Conservation (phyloP, 2,113 vertebrate genomes). For the Ailuropoda melanoleuca region DNA sequence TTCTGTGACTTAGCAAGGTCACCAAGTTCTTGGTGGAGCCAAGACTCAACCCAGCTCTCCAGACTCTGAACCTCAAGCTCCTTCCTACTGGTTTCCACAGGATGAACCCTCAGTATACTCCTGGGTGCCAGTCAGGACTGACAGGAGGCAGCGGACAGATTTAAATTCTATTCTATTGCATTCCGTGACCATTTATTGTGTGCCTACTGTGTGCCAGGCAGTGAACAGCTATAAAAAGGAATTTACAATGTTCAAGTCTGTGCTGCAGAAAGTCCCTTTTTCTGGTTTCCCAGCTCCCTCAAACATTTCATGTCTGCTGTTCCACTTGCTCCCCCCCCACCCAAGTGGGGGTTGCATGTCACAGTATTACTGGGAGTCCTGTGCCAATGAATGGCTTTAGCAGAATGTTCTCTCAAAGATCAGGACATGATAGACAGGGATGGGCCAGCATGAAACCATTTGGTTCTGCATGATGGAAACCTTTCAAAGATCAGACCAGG, state of each 20-base stretch:
- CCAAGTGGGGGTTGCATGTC: neutral
- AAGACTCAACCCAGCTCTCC: neutral
- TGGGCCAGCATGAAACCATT: neutral
- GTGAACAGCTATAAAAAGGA: constrained; percentile 43
- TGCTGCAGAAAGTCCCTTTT: constrained; percentile 6
- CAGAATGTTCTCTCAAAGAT: neutral
- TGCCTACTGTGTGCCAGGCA: constrained; percentile 29
- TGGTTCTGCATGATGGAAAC: neutral
- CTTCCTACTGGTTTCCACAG: neutral
- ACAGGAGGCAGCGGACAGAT: neutral
- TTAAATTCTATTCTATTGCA: neutral
- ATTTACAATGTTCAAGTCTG: neutral
- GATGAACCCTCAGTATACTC: neutral
- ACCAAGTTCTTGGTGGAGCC: neutral
- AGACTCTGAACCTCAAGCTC: neutral
- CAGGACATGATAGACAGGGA: neutral
- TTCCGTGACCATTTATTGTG: neutral
- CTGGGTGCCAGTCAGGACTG: neutral
- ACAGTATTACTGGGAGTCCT: neutral
- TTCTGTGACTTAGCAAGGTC: neutral
- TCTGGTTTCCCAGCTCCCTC: neutral
- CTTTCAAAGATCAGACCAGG: neutral
- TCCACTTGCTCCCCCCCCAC: neutral
- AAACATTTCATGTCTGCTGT: neutral
- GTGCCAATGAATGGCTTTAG: neutral